phyloP scores from a whole-genome alignment of 1,140 invertebrate species.

The Papilio polyxenes region DNA sequence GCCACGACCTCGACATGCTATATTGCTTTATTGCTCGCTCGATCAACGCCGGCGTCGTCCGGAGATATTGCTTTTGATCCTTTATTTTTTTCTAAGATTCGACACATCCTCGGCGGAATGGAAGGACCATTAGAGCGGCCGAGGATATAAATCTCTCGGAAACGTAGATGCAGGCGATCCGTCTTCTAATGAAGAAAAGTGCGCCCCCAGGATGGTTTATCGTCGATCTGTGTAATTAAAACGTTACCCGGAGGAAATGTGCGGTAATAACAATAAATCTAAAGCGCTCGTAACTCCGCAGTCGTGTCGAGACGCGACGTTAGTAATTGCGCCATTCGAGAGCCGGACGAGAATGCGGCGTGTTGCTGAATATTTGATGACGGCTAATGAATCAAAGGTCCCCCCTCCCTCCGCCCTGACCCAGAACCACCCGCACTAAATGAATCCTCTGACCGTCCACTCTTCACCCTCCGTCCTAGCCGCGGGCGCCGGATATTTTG shows the following conservation, averaged over 20 bases:
- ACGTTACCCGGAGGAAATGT: conserved; percentile 79
- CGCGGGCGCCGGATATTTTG: conserved; percentile 2
- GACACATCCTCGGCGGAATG: conserved; percentile 37
- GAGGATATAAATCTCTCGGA: conserved; percentile 61
- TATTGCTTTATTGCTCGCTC: conserved; percentile 24
- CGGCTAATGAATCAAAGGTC: conserved; percentile 65
- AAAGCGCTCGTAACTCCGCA: conserved; percentile 63
- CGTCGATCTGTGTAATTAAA: conserved; percentile 80
- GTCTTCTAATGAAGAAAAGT: conserved; percentile 81
- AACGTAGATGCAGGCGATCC: conserved; percentile 66
- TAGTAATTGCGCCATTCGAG: conserved; percentile 66
- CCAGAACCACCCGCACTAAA: conserved; percentile 29
- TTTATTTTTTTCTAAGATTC: conserved; percentile 20
- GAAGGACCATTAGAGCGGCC: conserved; percentile 57
- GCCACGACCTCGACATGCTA: neutral
- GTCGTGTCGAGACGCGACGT: conserved; percentile 61
- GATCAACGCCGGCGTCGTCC: neutral
- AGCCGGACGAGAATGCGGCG: conserved; percentile 48
- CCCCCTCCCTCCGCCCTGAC: neutral
- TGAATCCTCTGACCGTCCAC: neutral
- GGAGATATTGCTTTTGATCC: conserved; percentile 16
- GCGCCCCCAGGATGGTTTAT: conserved; percentile 78
- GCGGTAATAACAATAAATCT: conserved; percentile 79
- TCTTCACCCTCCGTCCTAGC: neutral
- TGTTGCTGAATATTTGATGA: conserved; percentile 68